These are phyloP conservation scores for Harpalus rufipes DNA, from an alignment of 2,888 invertebrate genomes.

Conservation along the genomic window DNA sequence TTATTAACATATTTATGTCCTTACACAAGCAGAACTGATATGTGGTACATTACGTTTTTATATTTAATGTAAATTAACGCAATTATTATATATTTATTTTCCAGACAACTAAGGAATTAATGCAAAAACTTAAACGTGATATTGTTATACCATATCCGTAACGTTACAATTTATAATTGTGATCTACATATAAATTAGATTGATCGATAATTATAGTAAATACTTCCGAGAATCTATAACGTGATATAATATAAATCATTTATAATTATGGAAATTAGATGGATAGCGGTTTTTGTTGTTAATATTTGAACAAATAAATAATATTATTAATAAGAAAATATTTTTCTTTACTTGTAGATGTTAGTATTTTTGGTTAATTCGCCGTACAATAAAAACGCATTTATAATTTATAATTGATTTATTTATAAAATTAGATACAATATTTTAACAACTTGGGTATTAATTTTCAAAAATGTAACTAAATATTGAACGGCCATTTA, in stretches of 20 bases:
- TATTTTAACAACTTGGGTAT: no score
- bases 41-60: slow-evolving; percentile 11
- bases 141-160: slow-evolving; percentile 54
- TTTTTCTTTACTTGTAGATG: neutral
- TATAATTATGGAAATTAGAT: neutral
- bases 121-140: slow-evolving; percentile 55
- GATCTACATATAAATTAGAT: no score
- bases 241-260: no score
- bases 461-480: no score
- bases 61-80: neutral
- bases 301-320: slow-evolving; percentile 8
- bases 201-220: no score
- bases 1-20: neutral
- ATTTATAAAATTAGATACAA: no score
- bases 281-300: slow-evolving; percentile 8
- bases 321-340: neutral
- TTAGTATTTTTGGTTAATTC: neutral
- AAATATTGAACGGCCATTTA: no score
- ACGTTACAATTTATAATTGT: slow-evolving; percentile 3
- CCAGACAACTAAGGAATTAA: slow-evolving; percentile 62
- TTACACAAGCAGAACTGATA: neutral
- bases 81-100: slow-evolving; percentile 23
- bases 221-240: no score
- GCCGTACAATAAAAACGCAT: neutral
- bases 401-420: no score